Evolutionary conservation across 2,888 invertebrate species (phyloP), one percentile per base, ranked within the genome.

Genomic region (Lypha dubia): DNA sequence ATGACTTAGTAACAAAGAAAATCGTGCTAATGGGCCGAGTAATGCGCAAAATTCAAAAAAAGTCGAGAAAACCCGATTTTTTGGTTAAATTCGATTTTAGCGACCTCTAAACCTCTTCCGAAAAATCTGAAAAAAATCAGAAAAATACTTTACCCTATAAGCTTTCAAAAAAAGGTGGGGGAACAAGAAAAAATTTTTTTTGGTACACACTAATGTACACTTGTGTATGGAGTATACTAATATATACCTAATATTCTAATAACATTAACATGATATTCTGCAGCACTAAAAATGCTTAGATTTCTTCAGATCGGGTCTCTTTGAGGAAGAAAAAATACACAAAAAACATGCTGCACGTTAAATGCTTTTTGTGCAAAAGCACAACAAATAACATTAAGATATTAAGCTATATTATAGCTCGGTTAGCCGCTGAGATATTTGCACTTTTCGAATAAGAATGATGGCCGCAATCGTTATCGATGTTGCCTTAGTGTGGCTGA

Each of bases 381-480:
- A 65, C 28, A 63, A 53, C 46, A 70, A 71, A 79, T 32, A 79
- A 62, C 73, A 77, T 83, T 83, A 83, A 83, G 83, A 74, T 77
- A 83, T 77, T 68, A 68, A 20, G 22, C 62, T 15, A 68, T 53
- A 32, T 63, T 53, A 20, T 32, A 35, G 63, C 20, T 28, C 22
- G 24, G 5, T 15, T 53, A 9, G 63, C 11, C 32, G 46, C 46
- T 8, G 1, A 32, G 32, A 38, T 70, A 17, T 17, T 35, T 62
- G 8, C 35, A 53, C 20, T 22, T 28, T 38, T 51, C 44, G 51
- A 76, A 71, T 67, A 49, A 82, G 77, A 82, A 65, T 51, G 28
- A 71, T 71, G 17, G 65, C 9, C 11, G 24, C n/a, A 44, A 44
- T 67, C 60, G 73, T 83, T 67, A 73, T 68, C 35, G 76, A 24